phyloP scores from a whole-genome alignment of 2,888 invertebrate genomes.

The Ormia ochracea region DNA sequence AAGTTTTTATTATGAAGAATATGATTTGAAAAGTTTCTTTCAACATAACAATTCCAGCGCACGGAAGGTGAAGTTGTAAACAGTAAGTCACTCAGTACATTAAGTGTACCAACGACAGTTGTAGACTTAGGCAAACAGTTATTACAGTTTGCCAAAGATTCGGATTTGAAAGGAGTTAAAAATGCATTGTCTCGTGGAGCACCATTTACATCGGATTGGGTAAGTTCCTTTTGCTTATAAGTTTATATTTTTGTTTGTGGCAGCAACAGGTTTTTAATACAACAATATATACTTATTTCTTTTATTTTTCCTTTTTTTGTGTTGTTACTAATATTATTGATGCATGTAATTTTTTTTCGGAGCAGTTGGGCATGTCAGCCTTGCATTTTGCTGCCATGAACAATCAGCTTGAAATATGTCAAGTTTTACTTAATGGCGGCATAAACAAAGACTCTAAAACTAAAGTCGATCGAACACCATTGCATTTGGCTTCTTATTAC shows the following conservation, averaged over 20 bases:
- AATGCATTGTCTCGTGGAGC: conserved; percentile 90
- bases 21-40: background rate
- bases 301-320: background rate
- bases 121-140: conserved; percentile 91
- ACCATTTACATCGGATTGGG: conserved; percentile 95
- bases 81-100: conserved; percentile 63
- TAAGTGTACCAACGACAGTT: conserved; percentile 68
- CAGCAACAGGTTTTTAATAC: conserved; percentile 58
- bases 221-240: conserved; percentile 74
- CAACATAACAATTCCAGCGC: conserved; percentile 64
- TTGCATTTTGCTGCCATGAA: conserved; percentile 90
- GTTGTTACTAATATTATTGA: conserved; percentile 51
- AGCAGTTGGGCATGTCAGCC: conserved; percentile 86
- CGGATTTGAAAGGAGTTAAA: conserved; percentile 86
- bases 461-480: conserved; percentile 93
- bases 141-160: conserved; percentile 86
- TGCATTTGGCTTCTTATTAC: conserved; percentile 92
- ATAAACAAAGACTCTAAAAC: conserved; percentile 92
- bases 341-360: background rate
- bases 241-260: background rate
- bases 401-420: conserved; percentile 87
- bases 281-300: conserved; percentile 5
- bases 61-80: conserved; percentile 69
- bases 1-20: conserved; percentile 54
- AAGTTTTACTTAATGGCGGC: conserved; percentile 89